Conservation (phyloP, 1,140 invertebrate genomes). For the Heliconius nattereri region DNA sequence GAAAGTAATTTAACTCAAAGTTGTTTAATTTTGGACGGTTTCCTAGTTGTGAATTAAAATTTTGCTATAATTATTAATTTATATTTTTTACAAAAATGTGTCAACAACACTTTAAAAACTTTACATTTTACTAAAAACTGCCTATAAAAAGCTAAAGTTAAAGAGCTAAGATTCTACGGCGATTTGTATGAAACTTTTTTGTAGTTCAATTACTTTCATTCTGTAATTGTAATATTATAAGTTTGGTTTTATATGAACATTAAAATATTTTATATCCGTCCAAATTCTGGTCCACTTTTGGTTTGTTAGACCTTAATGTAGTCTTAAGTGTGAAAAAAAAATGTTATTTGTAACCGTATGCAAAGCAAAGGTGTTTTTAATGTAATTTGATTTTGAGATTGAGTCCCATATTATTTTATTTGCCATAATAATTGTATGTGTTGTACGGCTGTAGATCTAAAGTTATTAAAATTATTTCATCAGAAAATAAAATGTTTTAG, state of each 20-base stretch:
- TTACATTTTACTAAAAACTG: background rate
- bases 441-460: background rate
- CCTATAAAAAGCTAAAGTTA: background rate
- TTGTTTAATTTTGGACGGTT: background rate
- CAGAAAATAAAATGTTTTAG: too few relatives aligned
- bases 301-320: constrained; percentile 25
- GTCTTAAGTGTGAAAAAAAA: constrained; percentile 20
- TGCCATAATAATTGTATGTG: constrained; percentile 11
- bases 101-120: too few relatives aligned
- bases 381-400: constrained; percentile 16
- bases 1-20: background rate
- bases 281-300: constrained; percentile 51
- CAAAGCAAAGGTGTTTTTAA: constrained; percentile 41
- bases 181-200: too few relatives aligned
- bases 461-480: background rate
- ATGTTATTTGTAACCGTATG: constrained; percentile 42
- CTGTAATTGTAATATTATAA: background rate
- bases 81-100: too few relatives aligned
- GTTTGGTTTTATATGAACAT: background rate
- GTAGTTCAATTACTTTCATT: background rate
- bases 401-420: constrained; percentile 3
- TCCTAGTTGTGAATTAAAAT: too few relatives aligned
- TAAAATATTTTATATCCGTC: constrained; percentile 45
- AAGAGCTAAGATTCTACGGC: too few relatives aligned
- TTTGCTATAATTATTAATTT: too few relatives aligned